Percentiles rank a stretch among this genome's conserved stretches.
phyloP scores from a whole-genome alignment of 1,140 invertebrate genomes.

The Drosophila nebulosa region DNA sequence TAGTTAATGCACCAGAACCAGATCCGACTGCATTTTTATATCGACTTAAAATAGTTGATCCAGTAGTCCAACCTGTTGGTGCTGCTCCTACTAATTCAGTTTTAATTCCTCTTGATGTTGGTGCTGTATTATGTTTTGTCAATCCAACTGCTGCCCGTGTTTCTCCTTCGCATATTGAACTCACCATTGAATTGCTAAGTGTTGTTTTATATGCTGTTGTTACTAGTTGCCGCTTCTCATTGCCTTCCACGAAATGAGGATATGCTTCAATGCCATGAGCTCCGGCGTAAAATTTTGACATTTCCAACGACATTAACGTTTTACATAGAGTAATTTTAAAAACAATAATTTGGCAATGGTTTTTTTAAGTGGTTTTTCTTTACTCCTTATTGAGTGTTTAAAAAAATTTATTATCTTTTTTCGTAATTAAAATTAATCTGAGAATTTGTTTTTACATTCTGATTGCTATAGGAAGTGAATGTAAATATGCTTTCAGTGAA shows the following conservation, averaged over 20 bases:
- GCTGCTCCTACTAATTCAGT: background rate
- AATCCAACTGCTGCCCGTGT: background rate
- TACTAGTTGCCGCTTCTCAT: background rate
- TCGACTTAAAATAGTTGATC: background rate
- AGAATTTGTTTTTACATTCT: slow-evolving; percentile 2
- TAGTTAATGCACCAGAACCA: background rate
- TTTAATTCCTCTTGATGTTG: background rate
- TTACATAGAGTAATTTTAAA: background rate
- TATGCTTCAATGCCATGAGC: background rate
- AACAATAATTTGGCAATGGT: background rate
- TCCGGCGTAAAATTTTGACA: slow-evolving; percentile 25
- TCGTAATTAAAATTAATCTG: slow-evolving; percentile 1
- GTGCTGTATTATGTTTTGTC: background rate
- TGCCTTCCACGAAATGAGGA: background rate
- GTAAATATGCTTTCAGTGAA: background rate
- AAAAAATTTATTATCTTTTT: background rate
- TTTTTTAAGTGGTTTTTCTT: background rate
- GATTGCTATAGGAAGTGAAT: background rate
- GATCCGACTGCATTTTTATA: background rate
- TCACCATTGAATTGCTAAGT: background rate
- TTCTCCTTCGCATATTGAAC: background rate
- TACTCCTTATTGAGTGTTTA: background rate
- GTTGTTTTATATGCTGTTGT: background rate
- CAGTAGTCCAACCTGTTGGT: background rate
- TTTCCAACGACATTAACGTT: slow-evolving; percentile 20